A percentile compares a stretch with the other conserved stretches of the same genome.
Evolutionary conservation across 2,113 vertebrate species (phyloP).

Genomic region (Aspidoscelis tigris): DNA sequence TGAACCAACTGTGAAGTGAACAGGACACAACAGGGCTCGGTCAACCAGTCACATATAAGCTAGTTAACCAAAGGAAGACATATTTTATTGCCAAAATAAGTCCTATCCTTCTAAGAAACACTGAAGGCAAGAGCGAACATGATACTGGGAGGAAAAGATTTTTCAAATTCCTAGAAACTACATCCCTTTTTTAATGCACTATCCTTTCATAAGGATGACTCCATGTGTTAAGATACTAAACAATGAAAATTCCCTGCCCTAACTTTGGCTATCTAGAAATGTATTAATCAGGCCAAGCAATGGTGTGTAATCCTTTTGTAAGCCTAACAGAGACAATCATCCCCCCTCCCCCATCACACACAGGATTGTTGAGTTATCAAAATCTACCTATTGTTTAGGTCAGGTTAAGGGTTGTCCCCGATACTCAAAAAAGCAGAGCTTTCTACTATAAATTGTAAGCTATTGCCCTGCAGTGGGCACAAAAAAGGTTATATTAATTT

Average conservation of each 20-base stretch:
- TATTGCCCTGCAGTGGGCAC: no score
- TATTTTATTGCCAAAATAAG: neutral
- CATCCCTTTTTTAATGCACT: neutral
- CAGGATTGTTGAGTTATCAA: neutral
- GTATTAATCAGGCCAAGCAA: neutral
- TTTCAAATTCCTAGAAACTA: conserved; percentile 3
- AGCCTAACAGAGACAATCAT: neutral
- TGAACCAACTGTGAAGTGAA: no score
- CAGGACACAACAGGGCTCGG: no score
- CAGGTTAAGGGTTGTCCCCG: neutral
- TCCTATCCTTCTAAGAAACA: neutral
- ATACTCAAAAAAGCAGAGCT: neutral
- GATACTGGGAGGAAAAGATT: neutral
- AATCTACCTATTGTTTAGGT: neutral
- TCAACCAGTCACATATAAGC: no score
- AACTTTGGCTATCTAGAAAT: no score
- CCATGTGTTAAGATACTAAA: neutral
- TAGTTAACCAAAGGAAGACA: no score
- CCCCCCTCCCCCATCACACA: neutral
- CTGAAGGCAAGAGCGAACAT: neutral
- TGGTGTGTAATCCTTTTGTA: neutral
- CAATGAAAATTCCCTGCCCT: neutral
- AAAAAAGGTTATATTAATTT: neutral
- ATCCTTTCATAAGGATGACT: neutral
- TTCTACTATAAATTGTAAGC: neutral